A percentile compares a stretch with the other conserved stretches of the same genome.
phyloP scores from a whole-genome alignment of 2,797 vertebrate genomes.

The Chanos chanos region DNA sequence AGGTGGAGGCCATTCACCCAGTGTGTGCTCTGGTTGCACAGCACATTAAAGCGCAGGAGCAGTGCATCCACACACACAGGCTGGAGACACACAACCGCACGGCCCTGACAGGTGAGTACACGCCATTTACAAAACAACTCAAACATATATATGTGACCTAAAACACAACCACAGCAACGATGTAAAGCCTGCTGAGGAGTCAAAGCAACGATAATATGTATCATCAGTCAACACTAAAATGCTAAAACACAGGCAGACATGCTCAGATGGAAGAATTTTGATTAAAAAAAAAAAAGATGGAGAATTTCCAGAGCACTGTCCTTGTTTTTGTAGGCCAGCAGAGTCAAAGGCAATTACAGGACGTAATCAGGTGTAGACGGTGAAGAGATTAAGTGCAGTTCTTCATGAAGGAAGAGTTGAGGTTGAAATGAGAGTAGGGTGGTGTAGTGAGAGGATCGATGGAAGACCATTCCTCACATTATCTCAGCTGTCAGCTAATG shows the following conservation, averaged over 20 bases:
- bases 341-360: conserved; percentile 46
- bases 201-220: no score
- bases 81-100: conserved; percentile 57
- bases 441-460: conserved; percentile 28
- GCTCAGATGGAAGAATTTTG: no score
- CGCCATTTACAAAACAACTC: no score
- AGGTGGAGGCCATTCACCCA: conserved; percentile 69
- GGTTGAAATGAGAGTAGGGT: conserved; percentile 29
- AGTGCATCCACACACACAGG: conserved; percentile 52
- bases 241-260: no score
- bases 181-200: no score
- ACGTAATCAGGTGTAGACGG: conserved; percentile 53
- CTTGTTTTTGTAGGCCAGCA: conserved; percentile 13
- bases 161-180: no score
- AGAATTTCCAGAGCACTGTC: conserved; percentile 1
- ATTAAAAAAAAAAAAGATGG: not conserved
- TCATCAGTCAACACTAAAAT: no score
- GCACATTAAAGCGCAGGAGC: conserved; percentile 64
- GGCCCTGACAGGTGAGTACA: conserved; percentile 52
- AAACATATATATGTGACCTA: no score
- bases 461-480: conserved; percentile 30
- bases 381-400: conserved; percentile 40
- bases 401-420: conserved; percentile 26
- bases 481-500: not conserved
- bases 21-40: conserved; percentile 66